Evolutionary conservation across 2,113 vertebrate species (phyloP).

Genomic region (Grammomys surdaster): DNA sequence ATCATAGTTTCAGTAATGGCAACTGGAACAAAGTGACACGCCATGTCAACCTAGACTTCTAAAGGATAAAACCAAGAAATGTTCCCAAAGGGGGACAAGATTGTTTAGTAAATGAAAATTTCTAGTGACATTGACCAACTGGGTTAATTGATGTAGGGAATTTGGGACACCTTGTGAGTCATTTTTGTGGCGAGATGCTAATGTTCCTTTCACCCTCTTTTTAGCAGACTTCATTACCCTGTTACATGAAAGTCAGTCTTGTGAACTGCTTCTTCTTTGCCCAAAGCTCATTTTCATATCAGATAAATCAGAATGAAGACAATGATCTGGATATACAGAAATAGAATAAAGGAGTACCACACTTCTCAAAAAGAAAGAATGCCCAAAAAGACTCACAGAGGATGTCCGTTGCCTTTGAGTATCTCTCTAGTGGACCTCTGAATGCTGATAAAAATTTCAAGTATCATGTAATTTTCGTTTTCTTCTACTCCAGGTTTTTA

Average conservation of each 20-base stretch:
- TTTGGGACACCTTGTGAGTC: conserved; percentile 69
- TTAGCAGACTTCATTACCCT: conserved; percentile 37
- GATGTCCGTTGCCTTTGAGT: neutral
- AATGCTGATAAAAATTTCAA: neutral
- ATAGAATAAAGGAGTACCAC: neutral
- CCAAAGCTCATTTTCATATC: conserved; percentile 62
- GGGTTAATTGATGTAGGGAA: conserved; percentile 71
- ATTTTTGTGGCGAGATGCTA: conserved; percentile 75
- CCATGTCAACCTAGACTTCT: conserved; percentile 55
- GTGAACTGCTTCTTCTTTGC: conserved; percentile 37
- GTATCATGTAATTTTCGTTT: neutral
- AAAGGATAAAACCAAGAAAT: conserved; percentile 65
- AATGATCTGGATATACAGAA: neutral
- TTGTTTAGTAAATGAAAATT: conserved; percentile 67
- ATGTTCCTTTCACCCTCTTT: conserved; percentile 32
- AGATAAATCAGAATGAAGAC: conserved; percentile 53
- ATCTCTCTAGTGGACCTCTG: neutral
- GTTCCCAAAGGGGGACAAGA: conserved; percentile 59
- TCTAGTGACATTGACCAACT: conserved; percentile 72
- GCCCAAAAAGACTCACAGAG: too few relatives aligned
- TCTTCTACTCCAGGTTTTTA: accelerated
- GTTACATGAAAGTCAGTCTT: conserved; percentile 52
- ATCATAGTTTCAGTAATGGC: conserved; percentile 57
- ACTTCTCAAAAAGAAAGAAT: neutral
- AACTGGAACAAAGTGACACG: conserved; percentile 62